Percentiles rank a stretch among this genome's conserved stretches.
Conservation (phyloP, 2,113 vertebrate genomes). For the Micronisus gabar region DNA sequence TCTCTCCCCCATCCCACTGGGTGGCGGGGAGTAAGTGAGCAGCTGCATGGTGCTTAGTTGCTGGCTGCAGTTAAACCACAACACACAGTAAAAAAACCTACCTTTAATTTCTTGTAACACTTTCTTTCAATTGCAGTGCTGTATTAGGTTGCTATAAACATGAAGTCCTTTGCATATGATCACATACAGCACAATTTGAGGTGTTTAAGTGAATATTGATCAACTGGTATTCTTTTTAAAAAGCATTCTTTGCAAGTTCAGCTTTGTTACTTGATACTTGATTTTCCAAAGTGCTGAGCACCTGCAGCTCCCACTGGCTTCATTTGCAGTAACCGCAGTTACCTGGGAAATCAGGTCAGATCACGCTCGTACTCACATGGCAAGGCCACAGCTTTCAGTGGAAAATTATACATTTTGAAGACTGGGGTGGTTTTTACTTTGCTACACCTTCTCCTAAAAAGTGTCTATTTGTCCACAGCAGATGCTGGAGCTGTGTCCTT, state of each 20-base stretch:
- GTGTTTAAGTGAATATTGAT: neutral
- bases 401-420: neutral
- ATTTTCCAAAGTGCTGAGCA: slow-evolving; percentile 8
- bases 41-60: no score
- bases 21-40: no score
- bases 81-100: neutral
- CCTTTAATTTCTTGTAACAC: neutral
- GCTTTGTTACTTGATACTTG: neutral
- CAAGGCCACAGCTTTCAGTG: neutral
- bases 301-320: neutral
- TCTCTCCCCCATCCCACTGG: no score
- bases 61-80: no score
- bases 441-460: neutral
- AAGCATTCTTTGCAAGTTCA: neutral
- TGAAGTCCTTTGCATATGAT: neutral
- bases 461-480: neutral
- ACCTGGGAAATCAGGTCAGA: slow-evolving; percentile 15
- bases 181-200: neutral
- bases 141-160: neutral
- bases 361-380: neutral
- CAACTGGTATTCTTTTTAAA: neutral
- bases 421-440: neutral
- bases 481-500: neutral
- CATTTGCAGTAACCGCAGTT: neutral
- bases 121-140: neutral